Base-by-base conservation (phyloP, 2,113 vertebrate species). In the Laticauda colubrina region DNA sequence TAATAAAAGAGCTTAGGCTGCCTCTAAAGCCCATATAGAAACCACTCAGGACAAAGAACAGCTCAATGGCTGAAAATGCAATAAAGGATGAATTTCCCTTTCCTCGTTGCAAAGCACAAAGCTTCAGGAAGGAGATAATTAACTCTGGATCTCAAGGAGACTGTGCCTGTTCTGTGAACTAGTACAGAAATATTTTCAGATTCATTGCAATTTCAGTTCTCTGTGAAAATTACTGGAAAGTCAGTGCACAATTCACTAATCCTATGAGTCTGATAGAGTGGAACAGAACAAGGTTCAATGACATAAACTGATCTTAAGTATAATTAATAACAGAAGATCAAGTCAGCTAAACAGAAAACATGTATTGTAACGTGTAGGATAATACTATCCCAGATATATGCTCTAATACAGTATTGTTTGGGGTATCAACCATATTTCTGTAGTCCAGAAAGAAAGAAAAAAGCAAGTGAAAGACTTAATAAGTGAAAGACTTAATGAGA, bases 371-470 rank as follows among this genome's bases (percentile, higher is more conserved):
- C 8, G 0, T 0, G 1, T 0, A 0, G 0, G 0, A 54, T 56
- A 0, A 43, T 69, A 8, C 34, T 91, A 43, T 90, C 93, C 45
- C 0, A 14, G 54, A 85, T 45, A 89, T 53, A 56, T 2, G 0
- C 0, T 91, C 0, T 5, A 23, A 64, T 0, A 0, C 5, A 69
- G 81, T 48, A 43, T 45, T 34, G 88, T n/a, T 24, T 88, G 85
- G n/a, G 92, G 88, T 81, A 96, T 91, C 94, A 93, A 89, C 43
- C 93, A 94, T 94, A 95, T 61, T 53, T 91, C 54, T 92, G 93
- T 26, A 90, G 92, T 90, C 39, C 92, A 55, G 0, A 89, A 21
- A 93, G 91, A 91, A 34, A 92, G n/a, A 91, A 59, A 3, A 45
- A 55, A 89, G 12, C 24, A 14, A n/a, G 10, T 0, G 0, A 20